These are phyloP conservation scores for Tortrix viridana DNA, from an alignment of 2,888 invertebrate genomes.

Conservation along the genomic window DNA sequence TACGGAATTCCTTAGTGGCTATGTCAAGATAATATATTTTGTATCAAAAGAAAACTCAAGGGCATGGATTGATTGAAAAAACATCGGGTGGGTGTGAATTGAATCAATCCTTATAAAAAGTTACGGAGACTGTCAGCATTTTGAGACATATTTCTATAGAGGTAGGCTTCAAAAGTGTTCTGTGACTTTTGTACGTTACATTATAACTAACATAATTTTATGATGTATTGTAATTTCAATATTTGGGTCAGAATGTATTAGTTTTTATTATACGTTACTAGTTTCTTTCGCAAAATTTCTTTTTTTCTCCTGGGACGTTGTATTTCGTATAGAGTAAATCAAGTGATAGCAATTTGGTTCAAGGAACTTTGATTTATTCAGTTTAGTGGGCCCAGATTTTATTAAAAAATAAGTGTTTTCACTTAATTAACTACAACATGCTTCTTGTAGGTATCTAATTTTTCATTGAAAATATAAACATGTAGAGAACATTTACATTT, in stretches of 20 bases:
- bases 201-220: constrained; percentile 12
- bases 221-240: neutral
- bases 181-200: too few relatives aligned
- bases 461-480: too few relatives aligned
- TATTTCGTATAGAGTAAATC: neutral
- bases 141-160: too few relatives aligned
- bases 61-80: constrained; percentile 18
- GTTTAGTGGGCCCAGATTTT: too few relatives aligned
- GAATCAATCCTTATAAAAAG: constrained; percentile 7
- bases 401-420: too few relatives aligned
- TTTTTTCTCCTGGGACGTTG: neutral
- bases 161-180: too few relatives aligned
- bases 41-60: constrained; percentile 7
- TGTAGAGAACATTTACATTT: too few relatives aligned
- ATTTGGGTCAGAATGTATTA: constrained; percentile 9
- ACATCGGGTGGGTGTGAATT: constrained; percentile 14
- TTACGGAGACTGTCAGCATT: neutral
- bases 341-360: too few relatives aligned
- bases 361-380: too few relatives aligned
- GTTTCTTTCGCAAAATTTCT: neutral
- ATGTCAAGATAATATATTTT: constrained; percentile 3
- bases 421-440: too few relatives aligned
- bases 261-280: constrained; percentile 2
- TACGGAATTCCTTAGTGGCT: neutral
- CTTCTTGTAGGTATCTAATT: too few relatives aligned